Evolutionary conservation across 2,888 invertebrate genomes (phyloP), one percentile per base, ranked within the genome.

Genomic region (Coenonympha glycerion): DNA sequence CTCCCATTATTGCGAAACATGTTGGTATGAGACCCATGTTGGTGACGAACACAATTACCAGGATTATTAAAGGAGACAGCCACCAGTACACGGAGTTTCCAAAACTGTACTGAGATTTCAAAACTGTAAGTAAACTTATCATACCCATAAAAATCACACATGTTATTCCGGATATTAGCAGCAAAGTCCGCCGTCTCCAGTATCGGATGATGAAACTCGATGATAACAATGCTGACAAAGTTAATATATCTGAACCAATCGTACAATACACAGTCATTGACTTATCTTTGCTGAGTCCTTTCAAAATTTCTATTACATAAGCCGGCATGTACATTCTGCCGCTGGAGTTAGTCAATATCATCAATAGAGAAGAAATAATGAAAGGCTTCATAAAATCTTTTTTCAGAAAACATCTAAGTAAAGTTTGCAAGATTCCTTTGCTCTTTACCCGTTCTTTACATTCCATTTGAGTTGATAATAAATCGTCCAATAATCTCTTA

Each of bases 301-400:
- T 50, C 56, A 76, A 63, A 9, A 76, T 74, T 48, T 72, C 60
- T 3, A 67, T 62, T 2, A 64, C 56, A 11, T 72, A 74, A 5
- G 62, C 66, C 5, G 63, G 19, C 18, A 68, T 62, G 49, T 68
- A 76, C 49, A 67, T 67, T 50, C 66, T 64, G 0, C 75, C 75
- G 55, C 63, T 58, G 0, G 68, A 47, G 24, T 76, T 73, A 49
- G 72, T 21, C 13, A 63, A 45, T 3, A 75, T 8, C 0, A 65
- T 64, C n/a, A 73, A 33, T 0, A 73, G 30, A 0, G 59, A 46
- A 0, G 58, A 60, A 1, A 75, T 64, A 0, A 61, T 0, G 16
- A 69, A 61, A 1, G 75, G 58, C 46, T 62, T 69, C n/a, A 58
- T 41, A 46, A 76, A 73, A 28, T 70, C 70, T 49, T 59, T 63